These are phyloP conservation scores for Catharus fuscescens DNA, from an alignment of 2,113 vertebrate genomes.

Conservation along the genomic window DNA sequence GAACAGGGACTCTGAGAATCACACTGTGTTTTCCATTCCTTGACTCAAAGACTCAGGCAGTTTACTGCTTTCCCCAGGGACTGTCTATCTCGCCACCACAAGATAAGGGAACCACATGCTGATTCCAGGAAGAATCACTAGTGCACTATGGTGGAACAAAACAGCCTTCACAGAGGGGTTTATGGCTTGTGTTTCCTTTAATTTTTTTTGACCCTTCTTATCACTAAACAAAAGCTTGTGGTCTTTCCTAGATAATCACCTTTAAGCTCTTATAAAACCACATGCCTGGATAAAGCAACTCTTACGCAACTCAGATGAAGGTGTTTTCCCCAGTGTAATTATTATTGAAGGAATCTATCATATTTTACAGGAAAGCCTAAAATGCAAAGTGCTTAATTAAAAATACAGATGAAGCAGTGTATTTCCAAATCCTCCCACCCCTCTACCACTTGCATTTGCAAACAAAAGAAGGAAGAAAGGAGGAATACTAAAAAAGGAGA, in stretches of 20 bases:
- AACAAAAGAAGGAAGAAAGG: neutral
- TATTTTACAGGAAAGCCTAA: constrained; percentile 5
- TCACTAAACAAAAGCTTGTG: constrained; percentile 16
- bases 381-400: neutral
- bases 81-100: neutral
- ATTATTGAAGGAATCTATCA: constrained; percentile 7
- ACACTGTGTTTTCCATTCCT: neutral
- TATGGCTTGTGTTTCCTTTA: constrained; percentile 1
- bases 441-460: neutral
- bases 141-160: neutral
- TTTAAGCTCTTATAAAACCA: constrained; percentile 32
- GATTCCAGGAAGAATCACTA: neutral
- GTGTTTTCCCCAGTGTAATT: neutral
- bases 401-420: neutral
- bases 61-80: constrained; percentile 8
- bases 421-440: neutral
- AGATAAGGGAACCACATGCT: neutral
- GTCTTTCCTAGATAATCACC: constrained; percentile 36
- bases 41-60: neutral
- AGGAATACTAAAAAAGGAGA: neutral
- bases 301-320: constrained; percentile 44
- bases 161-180: neutral
- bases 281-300: neutral
- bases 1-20: constrained; percentile 32
- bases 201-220: constrained; percentile 15